A percentile compares a stretch with the other conserved stretches of the same genome.
Conservation (phyloP, 2,888 invertebrate species). For the Yponomeuta sedellus region DNA sequence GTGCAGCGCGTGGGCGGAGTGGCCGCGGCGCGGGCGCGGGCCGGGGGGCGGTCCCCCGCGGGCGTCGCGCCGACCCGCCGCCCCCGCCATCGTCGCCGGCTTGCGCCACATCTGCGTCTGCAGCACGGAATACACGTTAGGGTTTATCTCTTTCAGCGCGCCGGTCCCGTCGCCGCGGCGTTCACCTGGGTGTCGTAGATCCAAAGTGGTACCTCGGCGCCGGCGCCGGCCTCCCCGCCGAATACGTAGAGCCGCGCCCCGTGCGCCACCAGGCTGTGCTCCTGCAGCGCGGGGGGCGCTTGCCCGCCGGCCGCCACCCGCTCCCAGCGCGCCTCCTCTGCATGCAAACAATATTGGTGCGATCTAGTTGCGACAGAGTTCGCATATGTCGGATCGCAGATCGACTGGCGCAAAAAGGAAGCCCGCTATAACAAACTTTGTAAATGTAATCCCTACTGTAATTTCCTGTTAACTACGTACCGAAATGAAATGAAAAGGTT, state of each 20-base stretch:
- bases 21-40: constrained; percentile 88
- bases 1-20: constrained; percentile 86
- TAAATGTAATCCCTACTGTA: too few species aligned
- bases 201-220: constrained; percentile 90
- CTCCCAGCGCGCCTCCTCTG: constrained; percentile 80
- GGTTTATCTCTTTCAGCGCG: too few species aligned
- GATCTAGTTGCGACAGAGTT: too few species aligned
- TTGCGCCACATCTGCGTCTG: constrained; percentile 58
- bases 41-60: constrained; percentile 71
- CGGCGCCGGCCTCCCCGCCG: constrained; percentile 90
- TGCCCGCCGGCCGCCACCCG: constrained; percentile 82
- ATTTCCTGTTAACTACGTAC: too few species aligned
- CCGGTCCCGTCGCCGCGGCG: not conserved
- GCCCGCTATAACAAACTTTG: too few species aligned
- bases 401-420: too few species aligned
- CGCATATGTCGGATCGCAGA: too few species aligned
- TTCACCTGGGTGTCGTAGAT: constrained; percentile 84
- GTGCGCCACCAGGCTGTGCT: constrained; percentile 88
- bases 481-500: too few species aligned
- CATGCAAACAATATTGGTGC: too few species aligned
- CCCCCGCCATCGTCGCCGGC: constrained; percentile 77
- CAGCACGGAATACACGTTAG: not conserved
- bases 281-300: constrained; percentile 87
- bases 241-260: constrained; percentile 87
- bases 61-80: constrained; percentile 44